Conservation (phyloP, 2,888 invertebrate species). For the Sinopyrophorus schimmeli region DNA sequence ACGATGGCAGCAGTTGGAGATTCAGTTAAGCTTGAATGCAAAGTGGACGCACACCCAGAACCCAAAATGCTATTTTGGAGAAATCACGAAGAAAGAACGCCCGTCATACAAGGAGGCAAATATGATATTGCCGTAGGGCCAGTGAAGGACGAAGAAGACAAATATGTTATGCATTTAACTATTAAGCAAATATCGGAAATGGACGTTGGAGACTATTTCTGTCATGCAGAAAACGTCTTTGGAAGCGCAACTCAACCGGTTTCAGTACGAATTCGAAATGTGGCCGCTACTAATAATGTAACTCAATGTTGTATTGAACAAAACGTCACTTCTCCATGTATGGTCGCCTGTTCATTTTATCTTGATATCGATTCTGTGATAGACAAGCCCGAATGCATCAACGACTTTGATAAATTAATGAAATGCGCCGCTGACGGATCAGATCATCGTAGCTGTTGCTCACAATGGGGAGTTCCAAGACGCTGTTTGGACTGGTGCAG, state of each 20-base stretch:
- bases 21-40: slow-evolving; percentile 75
- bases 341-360: slow-evolving; percentile 83
- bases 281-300: slow-evolving; percentile 68
- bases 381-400: slow-evolving; percentile 78
- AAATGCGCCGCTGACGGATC: slow-evolving; percentile 80
- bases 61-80: slow-evolving; percentile 83
- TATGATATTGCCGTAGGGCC: slow-evolving; percentile 66
- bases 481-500: slow-evolving; percentile 84
- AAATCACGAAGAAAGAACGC: slow-evolving; percentile 72
- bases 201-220: slow-evolving; percentile 81
- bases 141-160: slow-evolving; percentile 67
- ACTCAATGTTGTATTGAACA: slow-evolving; percentile 79
- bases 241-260: slow-evolving; percentile 74
- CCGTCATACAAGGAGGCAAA: slow-evolving; percentile 77
- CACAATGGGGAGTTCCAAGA: slow-evolving; percentile 76
- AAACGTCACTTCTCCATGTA: slow-evolving; percentile 78
- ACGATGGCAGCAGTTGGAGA: slow-evolving; percentile 78
- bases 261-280: slow-evolving; percentile 69
- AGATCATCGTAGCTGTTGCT: slow-evolving; percentile 84
- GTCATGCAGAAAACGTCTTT: slow-evolving; percentile 82
- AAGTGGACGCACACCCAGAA: slow-evolving; percentile 76
- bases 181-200: slow-evolving; percentile 71
- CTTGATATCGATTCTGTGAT: slow-evolving; percentile 82
- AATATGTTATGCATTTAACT: slow-evolving; percentile 73
- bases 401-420: slow-evolving; percentile 84